phyloP scores from a whole-genome alignment of 2,113 vertebrate species.

The Mustela lutreola region DNA sequence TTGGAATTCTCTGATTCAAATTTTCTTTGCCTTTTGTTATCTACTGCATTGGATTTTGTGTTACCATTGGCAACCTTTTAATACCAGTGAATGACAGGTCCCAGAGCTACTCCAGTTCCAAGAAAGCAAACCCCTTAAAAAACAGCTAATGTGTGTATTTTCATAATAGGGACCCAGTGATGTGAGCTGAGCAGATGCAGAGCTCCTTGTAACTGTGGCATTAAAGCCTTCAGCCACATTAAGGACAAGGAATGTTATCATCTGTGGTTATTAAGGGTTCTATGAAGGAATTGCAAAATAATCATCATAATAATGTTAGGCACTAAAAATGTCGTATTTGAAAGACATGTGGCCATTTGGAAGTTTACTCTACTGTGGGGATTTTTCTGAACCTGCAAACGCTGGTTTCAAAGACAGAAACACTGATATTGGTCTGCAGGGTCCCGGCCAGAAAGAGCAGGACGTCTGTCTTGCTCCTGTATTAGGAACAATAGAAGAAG shows the following conservation, averaged over 20 bases:
- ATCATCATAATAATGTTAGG: not conserved
- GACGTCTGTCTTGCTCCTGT: not conserved
- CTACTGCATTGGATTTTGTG: not conserved
- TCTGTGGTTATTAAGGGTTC: not conserved
- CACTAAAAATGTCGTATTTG: not conserved
- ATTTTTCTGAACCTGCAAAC: not conserved
- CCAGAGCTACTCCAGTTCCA: not conserved
- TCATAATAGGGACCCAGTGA: not conserved
- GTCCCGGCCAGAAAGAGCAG: not conserved
- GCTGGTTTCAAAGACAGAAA: not conserved
- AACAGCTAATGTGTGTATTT: not conserved
- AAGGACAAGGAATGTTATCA: not conserved
- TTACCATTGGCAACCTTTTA: conserved; percentile 18
- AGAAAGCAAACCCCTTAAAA: not conserved
- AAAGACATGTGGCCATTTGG: not conserved
- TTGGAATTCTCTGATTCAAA: not conserved
- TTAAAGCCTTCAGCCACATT: too few relatives aligned
- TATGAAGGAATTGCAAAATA: not conserved
- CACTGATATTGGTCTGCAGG: not conserved
- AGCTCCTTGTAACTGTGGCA: not conserved
- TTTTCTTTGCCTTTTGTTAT: not conserved
- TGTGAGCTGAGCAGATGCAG: not conserved
- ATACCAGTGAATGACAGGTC: not conserved
- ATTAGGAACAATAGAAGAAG: not conserved
- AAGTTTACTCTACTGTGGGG: not conserved